These are phyloP conservation scores for Ormyrus nitidulus DNA, from an alignment of 2,888 invertebrate genomes.

Conservation along the genomic window DNA sequence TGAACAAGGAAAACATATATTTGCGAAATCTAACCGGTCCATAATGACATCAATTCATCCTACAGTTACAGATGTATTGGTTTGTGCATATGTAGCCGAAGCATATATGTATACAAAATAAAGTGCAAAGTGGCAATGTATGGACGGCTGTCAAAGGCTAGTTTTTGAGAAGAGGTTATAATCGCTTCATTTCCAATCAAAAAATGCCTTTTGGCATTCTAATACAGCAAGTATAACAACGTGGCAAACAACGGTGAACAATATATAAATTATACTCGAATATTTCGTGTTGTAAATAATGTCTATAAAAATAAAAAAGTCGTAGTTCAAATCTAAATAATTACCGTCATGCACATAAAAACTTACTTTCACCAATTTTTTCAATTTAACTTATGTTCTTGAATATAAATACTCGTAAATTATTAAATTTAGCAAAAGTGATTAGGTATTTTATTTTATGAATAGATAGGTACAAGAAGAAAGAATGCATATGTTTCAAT, in stretches of 20 bases:
- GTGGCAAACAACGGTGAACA: slow-evolving; percentile 30
- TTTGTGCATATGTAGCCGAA: too few relatives aligned
- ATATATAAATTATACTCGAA: background rate
- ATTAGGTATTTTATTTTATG: background rate
- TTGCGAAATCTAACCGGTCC: too few relatives aligned
- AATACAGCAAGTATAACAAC: slow-evolving; percentile 32
- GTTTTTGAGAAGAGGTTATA: slow-evolving; percentile 47
- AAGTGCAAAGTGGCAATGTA: slow-evolving; percentile 51
- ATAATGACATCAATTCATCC: too few relatives aligned
- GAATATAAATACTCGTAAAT: background rate
- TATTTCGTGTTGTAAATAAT: background rate
- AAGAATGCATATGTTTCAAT: background rate
- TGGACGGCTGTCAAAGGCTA: slow-evolving; percentile 49
- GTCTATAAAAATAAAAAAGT: background rate
- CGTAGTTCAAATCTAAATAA: background rate
- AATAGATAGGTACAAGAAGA: background rate
- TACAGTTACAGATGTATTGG: too few relatives aligned
- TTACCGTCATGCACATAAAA: slow-evolving; percentile 4
- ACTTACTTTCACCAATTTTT: slow-evolving; percentile 7
- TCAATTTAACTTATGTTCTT: background rate
- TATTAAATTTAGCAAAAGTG: background rate
- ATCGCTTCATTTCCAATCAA: slow-evolving; percentile 26
- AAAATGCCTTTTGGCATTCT: slow-evolving; percentile 46
- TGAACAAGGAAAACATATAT: too few relatives aligned
- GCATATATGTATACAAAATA: too few relatives aligned